Conservation (phyloP, 2,888 invertebrate genomes). For the Hypomecis punctinalis region DNA sequence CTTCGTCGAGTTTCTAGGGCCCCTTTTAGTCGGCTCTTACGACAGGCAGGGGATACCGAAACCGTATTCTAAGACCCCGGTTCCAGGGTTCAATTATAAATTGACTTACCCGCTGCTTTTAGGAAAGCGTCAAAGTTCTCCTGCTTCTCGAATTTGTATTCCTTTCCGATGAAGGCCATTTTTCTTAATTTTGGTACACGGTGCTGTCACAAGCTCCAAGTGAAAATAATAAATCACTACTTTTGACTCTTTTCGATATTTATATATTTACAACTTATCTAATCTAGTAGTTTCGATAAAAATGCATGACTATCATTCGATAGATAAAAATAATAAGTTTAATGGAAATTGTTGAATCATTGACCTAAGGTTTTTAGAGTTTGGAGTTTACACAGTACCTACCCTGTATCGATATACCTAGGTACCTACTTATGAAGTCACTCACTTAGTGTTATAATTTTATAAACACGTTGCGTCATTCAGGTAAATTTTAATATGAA, state of each 20-base stretch:
- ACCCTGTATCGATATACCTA: too few species aligned
- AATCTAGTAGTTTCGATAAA: constrained; percentile 10
- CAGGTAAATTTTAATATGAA: too few species aligned
- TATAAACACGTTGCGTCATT: too few species aligned
- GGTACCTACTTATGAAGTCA: too few species aligned
- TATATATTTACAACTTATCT: constrained; percentile 8
- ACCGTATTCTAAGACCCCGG: too few species aligned
- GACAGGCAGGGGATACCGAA: too few species aligned
- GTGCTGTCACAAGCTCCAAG: background rate
- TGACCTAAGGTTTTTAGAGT: constrained; percentile 22
- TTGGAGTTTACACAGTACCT: too few species aligned
- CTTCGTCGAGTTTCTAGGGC: too few species aligned
- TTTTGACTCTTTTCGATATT: background rate
- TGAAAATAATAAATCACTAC: constrained; percentile 5
- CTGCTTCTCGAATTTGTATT: constrained; percentile 48
- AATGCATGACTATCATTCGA: background rate
- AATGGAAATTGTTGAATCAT: constrained; percentile 12
- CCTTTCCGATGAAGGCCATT: constrained; percentile 56
- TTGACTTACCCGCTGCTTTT: constrained; percentile 48
- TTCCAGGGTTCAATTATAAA: background rate
- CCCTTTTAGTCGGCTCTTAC: too few species aligned
- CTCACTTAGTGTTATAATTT: too few species aligned
- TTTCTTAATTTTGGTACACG: constrained; percentile 17
- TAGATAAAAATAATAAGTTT: constrained; percentile 1
- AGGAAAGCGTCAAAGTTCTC: constrained; percentile 57